Conservation (phyloP, 2,888 invertebrate genomes). For the Mamestra brassicae region DNA sequence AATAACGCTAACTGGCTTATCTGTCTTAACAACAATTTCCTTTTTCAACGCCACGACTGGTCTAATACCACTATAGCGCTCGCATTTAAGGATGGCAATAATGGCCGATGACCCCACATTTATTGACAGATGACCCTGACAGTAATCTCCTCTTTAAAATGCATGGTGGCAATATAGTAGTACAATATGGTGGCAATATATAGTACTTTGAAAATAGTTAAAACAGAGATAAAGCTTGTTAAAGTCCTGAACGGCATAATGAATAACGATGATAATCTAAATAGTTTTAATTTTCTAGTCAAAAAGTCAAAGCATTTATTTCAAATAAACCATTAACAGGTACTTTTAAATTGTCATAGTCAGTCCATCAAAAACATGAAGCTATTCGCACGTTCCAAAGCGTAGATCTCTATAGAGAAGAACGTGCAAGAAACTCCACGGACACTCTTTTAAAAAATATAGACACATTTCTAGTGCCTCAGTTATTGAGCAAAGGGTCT, state of each 20-base stretch:
- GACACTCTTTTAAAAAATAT: too few relatives aligned
- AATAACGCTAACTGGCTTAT: conserved; percentile 57
- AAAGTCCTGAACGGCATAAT: background rate
- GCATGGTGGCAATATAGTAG: background rate
- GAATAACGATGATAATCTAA: background rate
- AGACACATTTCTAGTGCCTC: too few relatives aligned
- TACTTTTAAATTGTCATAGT: too few relatives aligned
- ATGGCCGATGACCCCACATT: background rate
- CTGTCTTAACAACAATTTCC: conserved; percentile 63
- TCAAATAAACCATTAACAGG: too few relatives aligned
- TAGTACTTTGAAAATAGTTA: background rate
- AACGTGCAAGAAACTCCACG: too few relatives aligned
- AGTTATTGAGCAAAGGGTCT: too few relatives aligned
- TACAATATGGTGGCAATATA: background rate
- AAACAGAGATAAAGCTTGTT: background rate
- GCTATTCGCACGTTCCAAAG: too few relatives aligned
- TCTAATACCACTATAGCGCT: conserved; percentile 51
- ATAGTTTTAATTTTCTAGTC: background rate
- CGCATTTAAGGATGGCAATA: background rate
- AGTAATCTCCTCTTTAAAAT: too few relatives aligned
- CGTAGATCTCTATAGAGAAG: too few relatives aligned
- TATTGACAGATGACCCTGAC: background rate
- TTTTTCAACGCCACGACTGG: conserved; percentile 65
- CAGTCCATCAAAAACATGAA: too few relatives aligned
- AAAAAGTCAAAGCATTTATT: too few relatives aligned